Evolutionary conservation across 2,797 vertebrate genomes (phyloP).

Genomic region (Taeniopygia guttata): DNA sequence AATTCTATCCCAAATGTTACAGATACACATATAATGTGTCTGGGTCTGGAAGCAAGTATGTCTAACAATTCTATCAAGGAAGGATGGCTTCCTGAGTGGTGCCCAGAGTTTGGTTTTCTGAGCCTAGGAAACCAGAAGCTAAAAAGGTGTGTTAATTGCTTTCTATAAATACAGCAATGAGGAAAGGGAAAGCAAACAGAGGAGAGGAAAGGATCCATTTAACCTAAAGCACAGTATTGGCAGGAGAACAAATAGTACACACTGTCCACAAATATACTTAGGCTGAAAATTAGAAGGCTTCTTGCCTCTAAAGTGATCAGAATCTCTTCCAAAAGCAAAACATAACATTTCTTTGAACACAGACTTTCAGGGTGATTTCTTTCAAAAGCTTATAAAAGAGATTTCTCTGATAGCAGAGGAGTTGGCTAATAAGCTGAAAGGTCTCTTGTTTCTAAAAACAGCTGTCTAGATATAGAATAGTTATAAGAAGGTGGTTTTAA

Average conservation of each 20-base stretch:
- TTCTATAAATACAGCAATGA: conserved; percentile 23
- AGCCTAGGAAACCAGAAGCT: not conserved
- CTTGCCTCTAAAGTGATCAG: not conserved
- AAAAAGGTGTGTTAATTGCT: not conserved
- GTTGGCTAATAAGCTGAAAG: not conserved
- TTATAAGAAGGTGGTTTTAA: not conserved
- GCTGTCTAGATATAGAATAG: not conserved
- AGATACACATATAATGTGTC: not conserved
- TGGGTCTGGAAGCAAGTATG: not conserved
- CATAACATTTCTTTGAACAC: conserved; percentile 7
- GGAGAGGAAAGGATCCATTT: conserved; percentile 36
- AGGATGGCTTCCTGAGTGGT: not conserved
- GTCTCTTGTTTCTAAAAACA: not conserved
- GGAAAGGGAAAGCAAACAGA: not conserved
- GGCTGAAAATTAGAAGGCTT: conserved; percentile 39
- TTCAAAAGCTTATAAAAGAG: not conserved
- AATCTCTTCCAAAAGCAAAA: conserved; percentile 3
- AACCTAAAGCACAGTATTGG: not conserved
- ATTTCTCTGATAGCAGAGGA: not conserved
- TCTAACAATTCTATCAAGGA: not conserved
- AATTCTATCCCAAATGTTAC: not conserved
- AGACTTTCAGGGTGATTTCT: not conserved
- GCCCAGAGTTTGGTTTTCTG: not conserved
- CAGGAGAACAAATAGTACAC: conserved; percentile 32
- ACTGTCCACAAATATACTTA: conserved; percentile 27